Evolutionary conservation across 2,888 invertebrate genomes (phyloP), one percentile per base, ranked within the genome.

Genomic region (Liopterus haemorrhoidalis): DNA sequence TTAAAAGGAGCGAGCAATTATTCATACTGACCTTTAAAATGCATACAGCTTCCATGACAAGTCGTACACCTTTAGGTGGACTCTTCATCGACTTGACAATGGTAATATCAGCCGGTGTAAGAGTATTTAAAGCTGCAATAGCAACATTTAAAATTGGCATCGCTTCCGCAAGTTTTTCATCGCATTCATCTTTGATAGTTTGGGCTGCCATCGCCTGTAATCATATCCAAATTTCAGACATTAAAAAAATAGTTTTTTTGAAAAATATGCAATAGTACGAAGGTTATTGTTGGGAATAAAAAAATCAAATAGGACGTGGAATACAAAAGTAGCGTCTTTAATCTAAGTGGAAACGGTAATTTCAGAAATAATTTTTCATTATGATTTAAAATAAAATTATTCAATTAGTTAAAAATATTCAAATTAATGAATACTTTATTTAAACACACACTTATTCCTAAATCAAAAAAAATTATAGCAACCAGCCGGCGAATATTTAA

Each of bases 81-180:
- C 85, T 91, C 71, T 93, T 94, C 95, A 97, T 96, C 0, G 93
- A 85, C 68, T 92, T 94, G 27, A 97, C 87, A 50, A 93, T 81
- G 2, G 92, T 87, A 51, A 97, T 91, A 62, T 93, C 96, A 41
- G 83, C 78, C 2, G 86, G 82, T 15, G 92, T 94, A 18, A 96
- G 73, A 0, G 94, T 93, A 57, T 94, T 86, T 2, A 96, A 70
- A 0, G 95, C 93, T 1, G 84, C 79, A 46, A 93, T 68, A 1
- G 96, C 94, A 1, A 82, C 74, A 62, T 92, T 85, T 39, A 96
- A 70, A 45, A 92, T 88, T 0, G 96, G 95, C 73, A 93, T 81
- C 0, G 93, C 95, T 67, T 91, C 91, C 0, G 89, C 85, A 49
- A 96, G 69, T 62, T 92, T 86, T 2, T 85, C 83, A 65, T 95